Evolutionary conservation across 1,140 invertebrate genomes (phyloP).

Genomic region (Xylocopa sonorina): DNA sequence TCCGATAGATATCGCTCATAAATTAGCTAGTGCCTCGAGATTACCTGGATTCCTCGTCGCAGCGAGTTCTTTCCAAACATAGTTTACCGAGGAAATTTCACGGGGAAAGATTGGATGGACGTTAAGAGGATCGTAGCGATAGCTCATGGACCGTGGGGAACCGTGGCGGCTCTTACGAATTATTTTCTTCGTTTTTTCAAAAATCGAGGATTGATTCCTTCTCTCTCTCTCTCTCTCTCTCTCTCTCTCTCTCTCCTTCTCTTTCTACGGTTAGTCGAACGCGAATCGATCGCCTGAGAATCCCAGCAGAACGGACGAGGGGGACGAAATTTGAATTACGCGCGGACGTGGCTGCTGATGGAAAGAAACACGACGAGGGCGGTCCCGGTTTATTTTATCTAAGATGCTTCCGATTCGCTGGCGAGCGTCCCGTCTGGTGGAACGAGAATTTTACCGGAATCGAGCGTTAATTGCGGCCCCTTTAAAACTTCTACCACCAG

Average conservation of each 20-base stretch:
- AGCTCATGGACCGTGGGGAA: constrained; percentile 31
- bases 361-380: background rate
- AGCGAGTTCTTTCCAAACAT: constrained; percentile 1
- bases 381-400: constrained; percentile 22
- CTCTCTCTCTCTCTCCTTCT: background rate
- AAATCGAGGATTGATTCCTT: background rate
- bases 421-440: constrained; percentile 6
- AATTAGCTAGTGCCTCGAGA: constrained; percentile 1
- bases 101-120: constrained; percentile 40
- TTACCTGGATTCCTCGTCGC: background rate
- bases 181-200: background rate
- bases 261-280: too few species aligned
- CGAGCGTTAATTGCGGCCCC: constrained; percentile 61
- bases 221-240: background rate
- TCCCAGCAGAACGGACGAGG: too few species aligned
- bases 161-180: background rate
- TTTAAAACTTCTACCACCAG: constrained; percentile 55
- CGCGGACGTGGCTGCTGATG: too few species aligned
- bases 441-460: constrained; percentile 55
- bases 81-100: constrained; percentile 22
- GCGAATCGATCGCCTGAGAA: background rate
- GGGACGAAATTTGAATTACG: too few species aligned
- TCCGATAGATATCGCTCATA: constrained; percentile 3
- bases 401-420: constrained; percentile 35
- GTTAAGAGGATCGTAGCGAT: constrained; percentile 39